A percentile compares a stretch with the other conserved stretches of the same genome.
phyloP scores from a whole-genome alignment of 2,888 invertebrate species.

The Halictus quadricinctus region DNA sequence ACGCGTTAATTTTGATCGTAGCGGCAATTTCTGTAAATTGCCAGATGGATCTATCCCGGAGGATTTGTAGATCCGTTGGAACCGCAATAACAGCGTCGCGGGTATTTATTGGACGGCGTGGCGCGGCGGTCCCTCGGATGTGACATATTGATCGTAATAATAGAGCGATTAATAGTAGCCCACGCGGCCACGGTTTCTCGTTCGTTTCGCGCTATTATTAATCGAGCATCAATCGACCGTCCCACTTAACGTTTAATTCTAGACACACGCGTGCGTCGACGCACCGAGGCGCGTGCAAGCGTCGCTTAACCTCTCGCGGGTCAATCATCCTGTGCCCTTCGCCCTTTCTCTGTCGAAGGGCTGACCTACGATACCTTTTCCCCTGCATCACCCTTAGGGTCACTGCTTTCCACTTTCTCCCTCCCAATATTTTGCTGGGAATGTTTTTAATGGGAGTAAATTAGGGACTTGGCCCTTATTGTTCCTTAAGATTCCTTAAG shows the following conservation, averaged over 20 bases:
- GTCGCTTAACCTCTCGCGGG: constrained; percentile 18
- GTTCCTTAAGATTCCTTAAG: no score
- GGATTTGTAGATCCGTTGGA: constrained; percentile 13
- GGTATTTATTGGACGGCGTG: constrained; percentile 38
- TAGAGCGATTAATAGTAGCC: constrained; percentile 55
- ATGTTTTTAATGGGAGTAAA: not conserved
- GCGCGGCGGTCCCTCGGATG: constrained; percentile 1
- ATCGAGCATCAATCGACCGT: constrained; percentile 62
- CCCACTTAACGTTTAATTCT: constrained; percentile 61
- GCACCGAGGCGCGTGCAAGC: not conserved
- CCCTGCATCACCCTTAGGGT: not conserved
- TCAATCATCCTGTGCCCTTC: constrained; percentile 4
- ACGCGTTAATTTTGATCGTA: not conserved
- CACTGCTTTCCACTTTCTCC: not conserved
- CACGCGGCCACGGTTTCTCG: constrained; percentile 28
- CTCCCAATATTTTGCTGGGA: not conserved
- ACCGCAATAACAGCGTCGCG: constrained; percentile 14
- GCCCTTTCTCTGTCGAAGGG: not conserved
- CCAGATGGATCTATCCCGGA: not conserved
- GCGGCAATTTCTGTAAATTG: constrained; percentile 2
- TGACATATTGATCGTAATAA: constrained; percentile 53
- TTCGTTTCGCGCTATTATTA: constrained; percentile 63
- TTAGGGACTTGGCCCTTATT: not conserved
- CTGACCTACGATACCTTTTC: not conserved
- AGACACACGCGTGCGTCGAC: constrained; percentile 18